Evolutionary conservation across 2,888 invertebrate genomes (phyloP).

Genomic region (Lithosia quadra): DNA sequence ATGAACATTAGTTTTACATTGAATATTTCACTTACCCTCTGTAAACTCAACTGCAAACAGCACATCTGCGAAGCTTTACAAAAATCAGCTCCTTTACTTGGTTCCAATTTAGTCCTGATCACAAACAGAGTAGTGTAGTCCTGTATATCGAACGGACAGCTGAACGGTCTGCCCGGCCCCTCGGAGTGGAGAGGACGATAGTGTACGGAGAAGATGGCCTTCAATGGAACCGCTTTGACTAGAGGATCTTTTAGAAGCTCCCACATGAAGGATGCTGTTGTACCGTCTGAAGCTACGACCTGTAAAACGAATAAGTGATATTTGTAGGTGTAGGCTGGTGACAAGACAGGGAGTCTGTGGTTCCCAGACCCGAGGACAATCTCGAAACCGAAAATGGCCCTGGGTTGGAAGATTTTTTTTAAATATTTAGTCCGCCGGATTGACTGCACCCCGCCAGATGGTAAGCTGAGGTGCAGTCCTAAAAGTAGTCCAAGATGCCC

Average conservation of each 20-base stretch:
- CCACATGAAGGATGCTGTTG: conserved; percentile 94
- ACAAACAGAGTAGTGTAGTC: conserved; percentile 96
- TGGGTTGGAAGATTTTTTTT: too few species aligned
- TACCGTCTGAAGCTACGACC: conserved; percentile 90
- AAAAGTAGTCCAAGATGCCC: too few species aligned
- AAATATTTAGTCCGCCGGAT: too few species aligned
- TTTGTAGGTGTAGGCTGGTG: too few species aligned
- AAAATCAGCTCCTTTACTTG: conserved; percentile 93
- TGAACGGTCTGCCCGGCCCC: conserved; percentile 80
- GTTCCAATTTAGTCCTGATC: conserved; percentile 92
- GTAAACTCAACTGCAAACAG: conserved; percentile 92
- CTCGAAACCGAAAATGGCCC: too few species aligned
- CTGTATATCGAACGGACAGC: conserved; percentile 92
- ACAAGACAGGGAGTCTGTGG: too few species aligned
- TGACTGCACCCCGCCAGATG: too few species aligned
- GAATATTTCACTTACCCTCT: conserved; percentile 77
- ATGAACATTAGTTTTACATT: too few species aligned
- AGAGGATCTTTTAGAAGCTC: conserved; percentile 90
- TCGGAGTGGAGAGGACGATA: conserved; percentile 67
- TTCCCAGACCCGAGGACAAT: too few species aligned
- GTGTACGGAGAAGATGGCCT: conserved; percentile 74
- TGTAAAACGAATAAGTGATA: conserved; percentile 54
- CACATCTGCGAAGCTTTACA: conserved; percentile 96
- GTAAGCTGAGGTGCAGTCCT: too few species aligned
- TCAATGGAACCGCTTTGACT: conserved; percentile 86